Evolutionary conservation across 2,797 vertebrate species (phyloP).

Genomic region (Bradypodion ventrale): DNA sequence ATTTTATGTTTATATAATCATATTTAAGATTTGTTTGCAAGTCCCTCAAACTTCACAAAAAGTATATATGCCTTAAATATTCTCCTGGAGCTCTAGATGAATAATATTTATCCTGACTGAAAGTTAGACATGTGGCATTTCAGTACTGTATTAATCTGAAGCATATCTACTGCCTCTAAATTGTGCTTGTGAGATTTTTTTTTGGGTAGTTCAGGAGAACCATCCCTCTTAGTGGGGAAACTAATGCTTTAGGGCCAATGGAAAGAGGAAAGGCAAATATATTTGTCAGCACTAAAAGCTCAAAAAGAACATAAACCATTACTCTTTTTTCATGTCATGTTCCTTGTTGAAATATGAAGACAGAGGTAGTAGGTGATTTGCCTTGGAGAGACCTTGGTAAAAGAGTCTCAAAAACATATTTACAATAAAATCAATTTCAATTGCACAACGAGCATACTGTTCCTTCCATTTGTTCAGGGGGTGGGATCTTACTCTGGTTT

Average conservation of each 20-base stretch:
- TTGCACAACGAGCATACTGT: conserved; percentile 32
- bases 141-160: conserved; percentile 42
- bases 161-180: conserved; percentile 23
- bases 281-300: conserved; percentile 49
- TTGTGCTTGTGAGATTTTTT: conserved; percentile 5
- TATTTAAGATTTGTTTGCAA: background rate
- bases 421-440: conserved; percentile 46
- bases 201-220: conserved; percentile 36
- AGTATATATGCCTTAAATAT: conserved; percentile 18
- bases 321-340: conserved; percentile 49
- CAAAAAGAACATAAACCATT: conserved; percentile 17
- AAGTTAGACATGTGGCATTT: conserved; percentile 4
- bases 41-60: conserved; percentile 37
- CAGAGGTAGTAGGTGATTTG: conserved; percentile 40
- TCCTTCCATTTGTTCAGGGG: conserved; percentile 43
- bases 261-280: conserved; percentile 54
- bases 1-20: background rate
- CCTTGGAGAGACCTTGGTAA: conserved; percentile 59
- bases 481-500: too few relatives aligned
- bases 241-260: conserved; percentile 1
- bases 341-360: conserved; percentile 67
- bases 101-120: background rate
- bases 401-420: conserved; percentile 46
- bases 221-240: conserved; percentile 40
- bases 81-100: background rate